Percentiles rank a stretch among this genome's conserved stretches.
Conservation (phyloP, 2,113 vertebrate genomes). For the Hiodon tergisus region DNA sequence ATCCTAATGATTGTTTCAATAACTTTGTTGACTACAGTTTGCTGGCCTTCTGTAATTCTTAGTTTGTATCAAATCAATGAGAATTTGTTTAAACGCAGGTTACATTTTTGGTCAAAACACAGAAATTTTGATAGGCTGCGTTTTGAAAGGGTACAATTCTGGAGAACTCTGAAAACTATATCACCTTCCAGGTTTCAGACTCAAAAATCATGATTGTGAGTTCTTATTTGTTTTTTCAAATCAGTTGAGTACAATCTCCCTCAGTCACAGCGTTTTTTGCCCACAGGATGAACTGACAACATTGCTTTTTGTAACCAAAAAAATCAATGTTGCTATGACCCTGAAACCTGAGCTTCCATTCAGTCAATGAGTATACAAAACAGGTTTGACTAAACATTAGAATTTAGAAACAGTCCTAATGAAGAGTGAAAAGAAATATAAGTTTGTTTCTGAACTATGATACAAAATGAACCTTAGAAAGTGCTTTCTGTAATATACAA, state of each 20-base stretch:
- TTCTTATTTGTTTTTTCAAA: background rate
- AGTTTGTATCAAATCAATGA: too few relatives aligned
- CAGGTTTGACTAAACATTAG: background rate
- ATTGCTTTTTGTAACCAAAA: constrained; percentile 12
- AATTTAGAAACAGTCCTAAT: background rate
- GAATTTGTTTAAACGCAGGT: too few relatives aligned
- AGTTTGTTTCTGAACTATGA: background rate
- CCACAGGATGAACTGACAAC: background rate
- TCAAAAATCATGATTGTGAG: too few relatives aligned
- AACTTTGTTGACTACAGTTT: too few relatives aligned
- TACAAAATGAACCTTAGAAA: background rate
- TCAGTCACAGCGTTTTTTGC: background rate
- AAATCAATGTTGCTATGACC: constrained; percentile 26
- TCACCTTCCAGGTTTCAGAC: too few relatives aligned
- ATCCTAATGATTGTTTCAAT: too few relatives aligned
- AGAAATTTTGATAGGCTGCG: too few relatives aligned
- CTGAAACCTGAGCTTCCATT: constrained; percentile 11
- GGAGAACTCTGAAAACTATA: too few relatives aligned
- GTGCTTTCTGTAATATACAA: too few relatives aligned
- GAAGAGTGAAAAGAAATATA: background rate
- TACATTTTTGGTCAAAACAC: too few relatives aligned
- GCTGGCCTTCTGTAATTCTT: too few relatives aligned
- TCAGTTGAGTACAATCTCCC: background rate
- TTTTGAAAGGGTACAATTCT: too few relatives aligned
- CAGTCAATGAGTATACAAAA: background rate